Evolutionary conservation across 2,113 vertebrate species (phyloP).

Genomic region (Bufo gargarizans): DNA sequence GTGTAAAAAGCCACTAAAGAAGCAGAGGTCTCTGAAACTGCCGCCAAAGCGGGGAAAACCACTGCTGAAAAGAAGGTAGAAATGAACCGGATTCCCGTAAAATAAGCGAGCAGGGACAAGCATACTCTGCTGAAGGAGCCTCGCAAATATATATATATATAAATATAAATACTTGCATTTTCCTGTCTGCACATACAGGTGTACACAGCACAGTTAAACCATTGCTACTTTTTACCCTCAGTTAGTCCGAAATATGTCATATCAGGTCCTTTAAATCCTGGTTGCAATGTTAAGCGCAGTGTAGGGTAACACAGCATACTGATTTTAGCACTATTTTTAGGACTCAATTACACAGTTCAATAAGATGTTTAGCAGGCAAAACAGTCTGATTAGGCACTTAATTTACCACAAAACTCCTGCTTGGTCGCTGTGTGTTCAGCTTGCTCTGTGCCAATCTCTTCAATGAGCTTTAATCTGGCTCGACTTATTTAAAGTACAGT

Average conservation of each 20-base stretch:
- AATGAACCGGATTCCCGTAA: too few relatives aligned
- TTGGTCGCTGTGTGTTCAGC: constrained; percentile 44
- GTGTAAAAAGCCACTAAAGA: too few relatives aligned
- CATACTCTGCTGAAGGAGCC: too few relatives aligned
- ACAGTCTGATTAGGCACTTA: constrained; percentile 56
- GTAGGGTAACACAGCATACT: constrained; percentile 41
- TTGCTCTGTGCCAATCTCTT: constrained; percentile 31
- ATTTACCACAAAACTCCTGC: constrained; percentile 49
- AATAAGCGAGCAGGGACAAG: too few relatives aligned
- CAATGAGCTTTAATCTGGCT: constrained; percentile 43
- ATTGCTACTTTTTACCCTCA: not conserved
- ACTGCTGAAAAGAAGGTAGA: too few relatives aligned
- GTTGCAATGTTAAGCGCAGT: constrained; percentile 39
- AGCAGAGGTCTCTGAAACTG: too few relatives aligned
- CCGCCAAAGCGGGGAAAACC: too few relatives aligned
- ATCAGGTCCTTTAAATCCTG: not conserved
- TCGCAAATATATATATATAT: too few relatives aligned
- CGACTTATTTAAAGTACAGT: constrained; percentile 48
- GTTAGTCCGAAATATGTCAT: not conserved
- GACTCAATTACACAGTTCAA: constrained; percentile 56
- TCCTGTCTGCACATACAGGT: not conserved
- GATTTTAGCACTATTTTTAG: constrained; percentile 56
- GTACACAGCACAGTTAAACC: not conserved
- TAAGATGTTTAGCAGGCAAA: constrained; percentile 57
- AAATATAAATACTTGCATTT: not conserved